These are phyloP conservation scores for Rhabdomys pumilio DNA, from an alignment of 2,797 vertebrate species.

Conservation along the genomic window DNA sequence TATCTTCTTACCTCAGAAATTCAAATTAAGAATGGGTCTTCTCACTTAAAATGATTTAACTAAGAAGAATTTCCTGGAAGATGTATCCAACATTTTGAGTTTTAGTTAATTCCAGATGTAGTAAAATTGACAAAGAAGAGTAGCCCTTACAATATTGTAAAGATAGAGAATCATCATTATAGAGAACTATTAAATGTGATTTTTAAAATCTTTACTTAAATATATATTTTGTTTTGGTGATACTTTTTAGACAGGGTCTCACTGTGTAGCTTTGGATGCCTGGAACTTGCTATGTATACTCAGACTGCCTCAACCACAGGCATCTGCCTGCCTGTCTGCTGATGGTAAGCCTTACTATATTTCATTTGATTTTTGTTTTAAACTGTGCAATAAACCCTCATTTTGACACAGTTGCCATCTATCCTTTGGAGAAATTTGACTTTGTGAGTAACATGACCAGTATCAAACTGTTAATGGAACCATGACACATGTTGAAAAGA, in stretches of 20 bases:
- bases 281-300: not conserved
- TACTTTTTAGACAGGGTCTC: not conserved
- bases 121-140: not conserved
- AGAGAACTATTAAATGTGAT: not conserved
- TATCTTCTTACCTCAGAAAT: not conserved
- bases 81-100: not conserved
- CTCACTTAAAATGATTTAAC: not conserved
- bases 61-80: not conserved
- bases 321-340: not conserved
- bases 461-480: not conserved
- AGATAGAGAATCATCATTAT: not conserved
- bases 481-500: not conserved
- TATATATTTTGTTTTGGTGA: not conserved
- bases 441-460: not conserved
- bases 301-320: not conserved
- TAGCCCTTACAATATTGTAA: not conserved
- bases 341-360: not conserved
- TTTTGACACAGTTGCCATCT: not conserved
- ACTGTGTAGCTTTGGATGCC: not conserved
- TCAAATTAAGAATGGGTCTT: not conserved
- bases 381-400: constrained; percentile 3
- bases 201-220: not conserved
- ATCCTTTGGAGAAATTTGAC: not conserved
- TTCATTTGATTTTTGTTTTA: not conserved
- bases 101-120: not conserved